Percentiles rank a stretch among this genome's conserved stretches.
phyloP scores from a whole-genome alignment of 2,888 invertebrate genomes.

The Cerceris rybyensis region DNA sequence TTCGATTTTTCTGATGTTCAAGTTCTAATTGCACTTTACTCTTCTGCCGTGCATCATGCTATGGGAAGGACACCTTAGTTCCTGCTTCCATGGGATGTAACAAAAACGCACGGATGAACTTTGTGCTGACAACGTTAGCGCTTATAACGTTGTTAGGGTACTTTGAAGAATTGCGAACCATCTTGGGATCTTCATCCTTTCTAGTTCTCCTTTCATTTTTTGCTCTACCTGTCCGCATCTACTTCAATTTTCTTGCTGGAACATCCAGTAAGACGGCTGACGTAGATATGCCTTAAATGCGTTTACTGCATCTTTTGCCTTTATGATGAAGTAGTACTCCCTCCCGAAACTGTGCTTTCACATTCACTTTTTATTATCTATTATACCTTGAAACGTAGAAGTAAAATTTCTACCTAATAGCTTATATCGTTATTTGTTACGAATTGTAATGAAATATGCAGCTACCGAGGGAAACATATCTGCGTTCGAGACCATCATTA shows the following conservation, averaged over 20 bases:
- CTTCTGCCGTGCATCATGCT: background rate
- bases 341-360: conserved; percentile 32
- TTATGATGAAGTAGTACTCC: conserved; percentile 38
- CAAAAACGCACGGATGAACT: conserved; percentile 7
- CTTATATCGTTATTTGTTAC: too few species aligned
- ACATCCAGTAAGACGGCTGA: conserved; percentile 36
- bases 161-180: conserved; percentile 36
- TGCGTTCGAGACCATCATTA: too few species aligned
- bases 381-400: too few species aligned
- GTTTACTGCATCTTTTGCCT: conserved; percentile 38
- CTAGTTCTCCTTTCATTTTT: conserved; percentile 21
- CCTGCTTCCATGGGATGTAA: conserved; percentile 4
- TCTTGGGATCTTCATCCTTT: conserved; percentile 37
- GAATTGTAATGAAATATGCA: too few species aligned
- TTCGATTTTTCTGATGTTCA: background rate
- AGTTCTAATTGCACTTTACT: background rate
- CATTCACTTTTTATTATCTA: conserved; percentile 14
- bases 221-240: conserved; percentile 41
- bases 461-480: too few species aligned
- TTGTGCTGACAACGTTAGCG: background rate
- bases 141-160: too few species aligned
- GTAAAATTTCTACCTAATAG: too few species aligned
- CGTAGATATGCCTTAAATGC: conserved; percentile 53
- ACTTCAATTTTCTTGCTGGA: conserved; percentile 56
- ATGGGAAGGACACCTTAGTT: conserved; percentile 13